These are phyloP conservation scores for Triplophysa dalaica DNA, from an alignment of 2,113 vertebrate species.

Conservation along the genomic window DNA sequence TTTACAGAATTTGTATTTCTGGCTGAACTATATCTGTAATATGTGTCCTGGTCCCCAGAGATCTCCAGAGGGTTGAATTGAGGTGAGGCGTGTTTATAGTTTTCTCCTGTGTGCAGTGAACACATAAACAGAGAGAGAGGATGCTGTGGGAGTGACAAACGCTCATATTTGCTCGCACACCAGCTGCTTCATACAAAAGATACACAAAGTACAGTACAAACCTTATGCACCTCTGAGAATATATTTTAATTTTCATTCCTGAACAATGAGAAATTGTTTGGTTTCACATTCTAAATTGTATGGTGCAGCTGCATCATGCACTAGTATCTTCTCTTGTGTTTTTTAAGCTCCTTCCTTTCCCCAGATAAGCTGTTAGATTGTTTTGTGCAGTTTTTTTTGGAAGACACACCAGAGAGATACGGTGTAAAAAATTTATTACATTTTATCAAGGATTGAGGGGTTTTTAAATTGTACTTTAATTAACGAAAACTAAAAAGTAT, in stretches of 20 bases:
- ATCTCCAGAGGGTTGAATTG: neutral
- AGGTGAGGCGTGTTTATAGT: neutral
- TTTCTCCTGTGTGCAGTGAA: neutral
- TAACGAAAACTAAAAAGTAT: too few relatives aligned
- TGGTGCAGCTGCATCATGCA: neutral
- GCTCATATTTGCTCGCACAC: slow-evolving; percentile 14
- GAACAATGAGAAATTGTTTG: neutral
- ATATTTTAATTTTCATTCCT: neutral
- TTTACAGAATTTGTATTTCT: too few relatives aligned
- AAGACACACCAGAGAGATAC: neutral
- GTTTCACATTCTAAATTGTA: neutral
- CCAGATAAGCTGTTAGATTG: neutral
- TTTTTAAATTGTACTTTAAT: neutral
- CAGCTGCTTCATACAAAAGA: neutral
- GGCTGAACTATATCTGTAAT: too few relatives aligned
- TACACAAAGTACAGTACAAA: neutral
- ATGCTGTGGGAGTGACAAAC: neutral
- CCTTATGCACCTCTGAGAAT: neutral
- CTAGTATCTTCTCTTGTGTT: neutral
- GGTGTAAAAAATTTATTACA: neutral
- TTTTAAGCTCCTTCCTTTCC: neutral
- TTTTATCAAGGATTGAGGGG: neutral
- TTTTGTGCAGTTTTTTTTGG: neutral
- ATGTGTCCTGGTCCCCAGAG: neutral
- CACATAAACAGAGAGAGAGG: neutral